Evolutionary conservation across 2,888 invertebrate genomes (phyloP).

Genomic region (Oligia strigilis): DNA sequence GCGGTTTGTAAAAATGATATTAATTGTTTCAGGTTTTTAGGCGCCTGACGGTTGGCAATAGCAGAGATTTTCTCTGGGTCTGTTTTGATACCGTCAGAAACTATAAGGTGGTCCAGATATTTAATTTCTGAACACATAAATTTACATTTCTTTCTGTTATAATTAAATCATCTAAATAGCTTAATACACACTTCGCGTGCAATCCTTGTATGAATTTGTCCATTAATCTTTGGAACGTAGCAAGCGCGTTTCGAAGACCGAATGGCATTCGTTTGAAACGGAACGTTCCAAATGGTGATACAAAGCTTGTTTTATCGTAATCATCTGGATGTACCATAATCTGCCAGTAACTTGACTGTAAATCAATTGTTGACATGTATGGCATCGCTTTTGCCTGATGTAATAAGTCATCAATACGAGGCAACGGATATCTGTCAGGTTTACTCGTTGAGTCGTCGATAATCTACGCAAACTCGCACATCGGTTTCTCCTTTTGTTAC

Average conservation of each 20-base stretch:
- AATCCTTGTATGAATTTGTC: conserved; percentile 42
- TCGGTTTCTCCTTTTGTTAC: conserved; percentile 7
- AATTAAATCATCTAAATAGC: conserved; percentile 33
- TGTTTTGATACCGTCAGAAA: conserved; percentile 19
- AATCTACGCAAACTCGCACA: conserved; percentile 40
- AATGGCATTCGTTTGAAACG: conserved; percentile 61
- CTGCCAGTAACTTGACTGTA: conserved; percentile 76
- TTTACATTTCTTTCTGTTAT: conserved; percentile 29
- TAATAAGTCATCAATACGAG: background rate
- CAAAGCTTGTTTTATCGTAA: no score
- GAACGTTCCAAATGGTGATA: background rate
- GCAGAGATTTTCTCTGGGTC: no score
- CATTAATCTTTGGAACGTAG: conserved; percentile 66
- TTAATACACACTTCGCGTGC: conserved; percentile 3
- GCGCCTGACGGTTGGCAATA: no score
- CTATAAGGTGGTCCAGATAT: conserved; percentile 20
- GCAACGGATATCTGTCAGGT: conserved; percentile 34
- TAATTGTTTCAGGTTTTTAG: no score
- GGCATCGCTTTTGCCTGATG: conserved; percentile 24
- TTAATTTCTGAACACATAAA: conserved; percentile 20
- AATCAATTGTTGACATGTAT: conserved; percentile 45
- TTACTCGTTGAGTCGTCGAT: conserved; percentile 29
- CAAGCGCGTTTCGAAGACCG: conserved; percentile 69
- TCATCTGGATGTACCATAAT: conserved; percentile 61
- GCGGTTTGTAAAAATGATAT: no score